phyloP scores from a whole-genome alignment of 2,113 vertebrate genomes.

The Plotosus lineatus region DNA sequence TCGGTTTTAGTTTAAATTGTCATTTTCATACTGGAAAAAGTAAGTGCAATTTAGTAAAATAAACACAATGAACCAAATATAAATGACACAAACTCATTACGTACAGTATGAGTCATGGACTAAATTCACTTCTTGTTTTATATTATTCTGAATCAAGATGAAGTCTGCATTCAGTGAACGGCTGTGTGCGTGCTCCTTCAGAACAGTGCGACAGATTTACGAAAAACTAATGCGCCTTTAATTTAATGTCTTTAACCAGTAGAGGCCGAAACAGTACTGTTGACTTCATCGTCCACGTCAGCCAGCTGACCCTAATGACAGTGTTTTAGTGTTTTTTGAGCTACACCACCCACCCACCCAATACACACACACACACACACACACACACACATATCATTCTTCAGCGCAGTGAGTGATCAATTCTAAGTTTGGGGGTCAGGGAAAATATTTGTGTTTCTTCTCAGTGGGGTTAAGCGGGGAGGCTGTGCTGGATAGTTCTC shows the following conservation, averaged over 20 bases:
- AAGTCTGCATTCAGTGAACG: neutral
- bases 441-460: constrained; percentile 46
- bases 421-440: constrained; percentile 39
- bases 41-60: constrained; percentile 10
- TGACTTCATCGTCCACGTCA: neutral
- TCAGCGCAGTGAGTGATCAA: constrained; percentile 30
- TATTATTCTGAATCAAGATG: neutral
- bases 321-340: neutral
- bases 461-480: constrained; percentile 39
- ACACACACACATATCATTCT: neutral
- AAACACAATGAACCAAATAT: neutral
- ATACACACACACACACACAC: neutral
- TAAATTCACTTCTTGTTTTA: neutral
- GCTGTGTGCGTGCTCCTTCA: too few species aligned
- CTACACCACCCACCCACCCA: neutral
- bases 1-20: neutral
- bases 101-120: neutral
- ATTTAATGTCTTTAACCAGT: constrained; percentile 1
- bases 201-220: neutral
- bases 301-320: constrained; percentile 1
- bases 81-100: neutral
- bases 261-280: neutral
- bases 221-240: neutral
- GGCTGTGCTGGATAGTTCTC: constrained; percentile 34
- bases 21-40: neutral